These are phyloP conservation scores for Gari tellinella DNA, from an alignment of 2,888 invertebrate genomes.

Conservation along the genomic window DNA sequence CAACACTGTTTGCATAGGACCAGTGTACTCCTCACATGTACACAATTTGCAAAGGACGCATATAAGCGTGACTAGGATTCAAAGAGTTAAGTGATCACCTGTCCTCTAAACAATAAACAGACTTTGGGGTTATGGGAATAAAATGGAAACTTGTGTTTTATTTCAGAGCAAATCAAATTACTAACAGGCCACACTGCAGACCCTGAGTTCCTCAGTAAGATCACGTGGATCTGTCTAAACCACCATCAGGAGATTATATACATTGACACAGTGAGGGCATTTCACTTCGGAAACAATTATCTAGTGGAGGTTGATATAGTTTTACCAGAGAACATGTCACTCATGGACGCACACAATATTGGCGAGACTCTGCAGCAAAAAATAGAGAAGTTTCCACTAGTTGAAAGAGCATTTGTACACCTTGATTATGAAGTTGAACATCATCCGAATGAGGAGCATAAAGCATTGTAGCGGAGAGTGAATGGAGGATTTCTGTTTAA, in stretches of 20 bases:
- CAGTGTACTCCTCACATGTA: too few species aligned
- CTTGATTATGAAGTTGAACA: conserved; percentile 85
- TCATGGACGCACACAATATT: conserved; percentile 85
- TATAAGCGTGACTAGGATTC: too few species aligned
- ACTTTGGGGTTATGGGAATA: too few species aligned
- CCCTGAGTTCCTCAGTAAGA: conserved; percentile 81
- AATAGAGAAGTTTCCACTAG: conserved; percentile 84
- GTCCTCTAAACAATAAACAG: too few species aligned
- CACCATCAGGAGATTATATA: conserved; percentile 78
- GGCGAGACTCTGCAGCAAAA: conserved; percentile 85
- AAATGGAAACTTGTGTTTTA: too few species aligned
- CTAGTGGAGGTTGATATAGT: conserved; percentile 85
- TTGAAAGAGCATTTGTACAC: conserved; percentile 86
- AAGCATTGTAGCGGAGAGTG: conserved; percentile 53
- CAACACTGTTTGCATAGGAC: too few species aligned
- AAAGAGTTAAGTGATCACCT: too few species aligned
- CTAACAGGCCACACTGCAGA: conserved; percentile 82
- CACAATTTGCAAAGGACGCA: too few species aligned
- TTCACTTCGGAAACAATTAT: conserved; percentile 85
- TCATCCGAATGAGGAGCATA: conserved; percentile 85
- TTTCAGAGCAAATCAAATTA: conserved; percentile 81
- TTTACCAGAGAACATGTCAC: conserved; percentile 83
- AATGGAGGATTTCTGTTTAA: too few species aligned
- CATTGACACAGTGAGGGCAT: conserved; percentile 86
- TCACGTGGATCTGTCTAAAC: conserved; percentile 82